Percentiles rank a stretch among this genome's conserved stretches.
Evolutionary conservation across 2,797 vertebrate species (phyloP).

Genomic region (Coregonus sp.): DNA sequence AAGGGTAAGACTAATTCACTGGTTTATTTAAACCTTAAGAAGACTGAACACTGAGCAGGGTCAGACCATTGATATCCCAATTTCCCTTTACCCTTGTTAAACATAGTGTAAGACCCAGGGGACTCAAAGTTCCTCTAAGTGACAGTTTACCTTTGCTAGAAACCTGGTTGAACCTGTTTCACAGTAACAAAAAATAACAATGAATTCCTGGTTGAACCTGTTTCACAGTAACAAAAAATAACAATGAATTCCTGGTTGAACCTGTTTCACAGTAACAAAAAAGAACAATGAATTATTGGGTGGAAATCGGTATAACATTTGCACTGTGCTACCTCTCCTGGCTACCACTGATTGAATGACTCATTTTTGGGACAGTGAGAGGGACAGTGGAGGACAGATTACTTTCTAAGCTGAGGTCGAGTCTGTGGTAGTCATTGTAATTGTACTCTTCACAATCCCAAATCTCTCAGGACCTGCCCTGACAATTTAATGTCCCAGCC

Average conservation of each 20-base stretch:
- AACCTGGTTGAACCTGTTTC: not conserved
- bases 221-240: no score
- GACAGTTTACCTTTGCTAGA: not conserved
- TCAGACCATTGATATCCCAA: not conserved
- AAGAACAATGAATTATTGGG: not conserved
- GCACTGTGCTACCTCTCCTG: not conserved
- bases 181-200: not conserved
- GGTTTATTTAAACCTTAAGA: no score
- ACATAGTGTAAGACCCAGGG: no score
- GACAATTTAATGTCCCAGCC: not conserved
- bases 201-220: not conserved
- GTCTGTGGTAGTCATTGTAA: not conserved
- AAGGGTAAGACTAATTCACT: no score
- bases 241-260: not conserved
- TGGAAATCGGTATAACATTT: no score
- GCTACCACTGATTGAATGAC: not conserved
- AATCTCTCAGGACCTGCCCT: slow-evolving; percentile 1
- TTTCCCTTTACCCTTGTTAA: not conserved
- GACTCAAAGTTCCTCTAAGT: not conserved
- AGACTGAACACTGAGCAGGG: no score
- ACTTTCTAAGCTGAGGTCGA: not conserved
- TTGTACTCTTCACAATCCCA: not conserved
- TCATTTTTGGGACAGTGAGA: not conserved
- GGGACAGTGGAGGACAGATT: not conserved
- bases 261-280: not conserved